A percentile compares a stretch with the other conserved stretches of the same genome.
These are phyloP conservation scores for Drosophila siamana DNA, from an alignment of 2,888 invertebrate genomes.

Conservation along the genomic window DNA sequence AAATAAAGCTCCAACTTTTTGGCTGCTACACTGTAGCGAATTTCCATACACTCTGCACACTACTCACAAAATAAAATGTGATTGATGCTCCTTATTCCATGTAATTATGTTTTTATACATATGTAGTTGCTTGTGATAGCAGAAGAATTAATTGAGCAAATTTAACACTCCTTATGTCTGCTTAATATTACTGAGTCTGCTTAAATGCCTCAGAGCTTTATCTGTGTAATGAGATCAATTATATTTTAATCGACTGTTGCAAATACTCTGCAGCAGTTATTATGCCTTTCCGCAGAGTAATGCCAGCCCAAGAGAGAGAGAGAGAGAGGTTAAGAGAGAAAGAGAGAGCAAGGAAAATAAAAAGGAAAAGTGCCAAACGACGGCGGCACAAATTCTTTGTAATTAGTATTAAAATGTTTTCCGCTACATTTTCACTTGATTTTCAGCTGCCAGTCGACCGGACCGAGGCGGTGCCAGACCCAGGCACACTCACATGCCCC, in stretches of 20 bases:
- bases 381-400: conserved; percentile 81
- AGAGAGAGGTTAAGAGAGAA: not conserved
- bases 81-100: not conserved
- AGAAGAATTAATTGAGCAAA: not conserved
- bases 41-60: conserved; percentile 27
- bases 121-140: not conserved
- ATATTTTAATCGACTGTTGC: not conserved
- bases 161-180: not conserved
- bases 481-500: conserved; percentile 10
- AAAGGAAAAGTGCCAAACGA: conserved; percentile 66
- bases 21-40: not conserved
- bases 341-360: conserved; percentile 30
- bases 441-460: conserved; percentile 54
- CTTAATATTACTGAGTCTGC: too few species aligned
- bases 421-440: conserved; percentile 81
- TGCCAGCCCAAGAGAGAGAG: not conserved
- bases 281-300: conserved; percentile 27
- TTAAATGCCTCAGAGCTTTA: not conserved
- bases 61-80: not conserved
- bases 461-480: conserved; percentile 23
- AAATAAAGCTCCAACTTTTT: not conserved
- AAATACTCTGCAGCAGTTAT: conserved; percentile 7
- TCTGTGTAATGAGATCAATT: not conserved
- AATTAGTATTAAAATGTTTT: conserved; percentile 81
- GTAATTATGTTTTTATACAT: not conserved